These are phyloP conservation scores for Hirtodrosophila histrioides DNA, from an alignment of 2,888 invertebrate genomes.

Conservation along the genomic window DNA sequence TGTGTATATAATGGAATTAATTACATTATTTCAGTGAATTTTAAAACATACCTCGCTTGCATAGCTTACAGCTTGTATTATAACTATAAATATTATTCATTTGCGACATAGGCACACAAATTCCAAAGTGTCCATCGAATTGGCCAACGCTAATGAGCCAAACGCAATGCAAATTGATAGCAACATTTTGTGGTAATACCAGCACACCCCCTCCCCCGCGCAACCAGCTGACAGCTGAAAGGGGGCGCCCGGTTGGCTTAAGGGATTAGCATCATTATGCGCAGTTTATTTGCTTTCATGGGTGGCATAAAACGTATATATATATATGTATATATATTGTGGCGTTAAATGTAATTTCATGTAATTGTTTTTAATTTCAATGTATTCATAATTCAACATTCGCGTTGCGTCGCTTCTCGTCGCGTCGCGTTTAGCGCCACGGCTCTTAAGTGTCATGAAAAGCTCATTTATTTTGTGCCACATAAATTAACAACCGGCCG, in stretches of 20 bases:
- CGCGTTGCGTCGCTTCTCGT: slow-evolving; percentile 36
- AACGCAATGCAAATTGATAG: slow-evolving; percentile 74
- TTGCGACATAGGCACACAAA: slow-evolving; percentile 48
- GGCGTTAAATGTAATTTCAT: slow-evolving; percentile 60
- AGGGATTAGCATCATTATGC: slow-evolving; percentile 77
- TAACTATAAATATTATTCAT: slow-evolving; percentile 57
- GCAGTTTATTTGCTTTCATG: slow-evolving; percentile 65
- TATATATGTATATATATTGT: slow-evolving; percentile 17
- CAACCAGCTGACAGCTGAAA: too few relatives aligned
- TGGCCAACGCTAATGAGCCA: slow-evolving; percentile 69
- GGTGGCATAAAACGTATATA: slow-evolving; percentile 5
- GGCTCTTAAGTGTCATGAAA: slow-evolving; percentile 64
- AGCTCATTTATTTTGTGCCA: slow-evolving; percentile 65
- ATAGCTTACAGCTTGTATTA: slow-evolving; percentile 1
- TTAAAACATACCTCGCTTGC: slow-evolving; percentile 32
- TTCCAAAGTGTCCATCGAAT: slow-evolving; percentile 58
- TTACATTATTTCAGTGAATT: neutral
- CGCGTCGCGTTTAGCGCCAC: slow-evolving; percentile 45
- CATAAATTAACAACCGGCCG: slow-evolving; percentile 63
- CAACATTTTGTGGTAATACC: slow-evolving; percentile 45
- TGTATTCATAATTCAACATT: slow-evolving; percentile 70
- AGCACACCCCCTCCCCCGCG: too few relatives aligned
- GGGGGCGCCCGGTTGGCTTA: slow-evolving; percentile 46
- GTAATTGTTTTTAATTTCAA: slow-evolving; percentile 76
- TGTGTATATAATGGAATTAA: neutral